Conservation (phyloP, 2,888 invertebrate species). For the Drosophila nr. perissopoda region DNA sequence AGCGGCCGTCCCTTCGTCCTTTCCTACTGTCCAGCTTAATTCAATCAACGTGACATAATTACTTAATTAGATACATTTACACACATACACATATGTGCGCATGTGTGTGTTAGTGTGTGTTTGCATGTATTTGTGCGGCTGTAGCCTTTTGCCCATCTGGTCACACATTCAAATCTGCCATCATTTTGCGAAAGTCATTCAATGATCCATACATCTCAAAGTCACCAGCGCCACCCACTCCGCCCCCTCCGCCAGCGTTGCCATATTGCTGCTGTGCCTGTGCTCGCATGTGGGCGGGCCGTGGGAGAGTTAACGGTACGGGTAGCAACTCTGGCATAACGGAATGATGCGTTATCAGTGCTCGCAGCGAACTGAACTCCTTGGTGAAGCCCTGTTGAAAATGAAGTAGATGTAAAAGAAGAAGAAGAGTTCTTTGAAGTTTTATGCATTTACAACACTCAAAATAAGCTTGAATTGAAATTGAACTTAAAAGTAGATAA, state of each 20-base stretch:
- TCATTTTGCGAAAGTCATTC: slow-evolving; percentile 91
- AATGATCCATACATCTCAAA: slow-evolving; percentile 91
- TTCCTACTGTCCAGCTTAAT: slow-evolving; percentile 53
- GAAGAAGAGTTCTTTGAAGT: slow-evolving; percentile 1
- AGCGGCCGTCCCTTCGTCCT: neutral
- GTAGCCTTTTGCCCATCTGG: slow-evolving; percentile 21
- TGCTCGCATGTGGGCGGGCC: slow-evolving; percentile 84
- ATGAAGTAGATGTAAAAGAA: slow-evolving; percentile 6
- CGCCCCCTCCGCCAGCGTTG: slow-evolving; percentile 32
- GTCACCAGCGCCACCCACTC: slow-evolving; percentile 85
- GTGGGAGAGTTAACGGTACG: slow-evolving; percentile 93
- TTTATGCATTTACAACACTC: neutral
- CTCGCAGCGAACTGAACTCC: slow-evolving; percentile 95
- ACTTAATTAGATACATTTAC: slow-evolving; percentile 71
- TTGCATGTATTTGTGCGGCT: neutral
- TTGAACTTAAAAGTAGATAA: neutral
- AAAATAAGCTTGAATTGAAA: neutral
- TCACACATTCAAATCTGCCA: slow-evolving; percentile 90
- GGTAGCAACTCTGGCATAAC: slow-evolving; percentile 99
- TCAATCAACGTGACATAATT: slow-evolving; percentile 73
- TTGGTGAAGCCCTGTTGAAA: slow-evolving; percentile 96
- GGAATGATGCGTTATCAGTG: slow-evolving; percentile 98
- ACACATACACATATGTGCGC: slow-evolving; percentile 6
- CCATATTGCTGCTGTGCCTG: slow-evolving; percentile 55
- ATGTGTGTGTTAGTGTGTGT: neutral